Evolutionary conservation across 2,888 invertebrate genomes (phyloP), one percentile per base, ranked within the genome.

Genomic region (Neoascia interrupta): DNA sequence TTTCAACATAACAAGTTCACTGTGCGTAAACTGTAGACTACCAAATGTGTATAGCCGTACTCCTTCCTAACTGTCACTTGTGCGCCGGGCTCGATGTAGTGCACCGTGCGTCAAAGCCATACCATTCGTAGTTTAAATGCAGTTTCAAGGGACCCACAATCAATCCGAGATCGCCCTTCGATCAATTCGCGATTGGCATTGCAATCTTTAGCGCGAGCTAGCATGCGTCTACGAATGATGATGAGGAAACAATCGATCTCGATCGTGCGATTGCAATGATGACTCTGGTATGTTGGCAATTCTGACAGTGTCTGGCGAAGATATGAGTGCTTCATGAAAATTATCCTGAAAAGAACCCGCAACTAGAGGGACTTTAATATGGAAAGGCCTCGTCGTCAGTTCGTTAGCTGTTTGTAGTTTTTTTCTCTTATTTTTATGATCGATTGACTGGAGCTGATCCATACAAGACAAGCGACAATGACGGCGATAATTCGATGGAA

Each of bases 401-500:
- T 47, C 15, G 79, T 79, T 79, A 68, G 37, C 49, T 58, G 72
- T 72, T 76, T 36, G 79, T 60, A 68, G 60, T 68, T 72, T 73
- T 79, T 61, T 45, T 43, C 39, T 15, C 58, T 47, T 31, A 8
- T 19, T 66, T 47, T 61, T 73, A 79, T 79, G 79, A 79, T 73
- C 79, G 66, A 79, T 79, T 79, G 79, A 79, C 79, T 79, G 61
- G 31, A 73, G 73, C 79, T 79, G 79, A 79, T 79, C 79, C 73
- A 79, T 79, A 79, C 79, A 79, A 47, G 79, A 79, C 79, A 79
- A 79, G 73, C 79, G 79, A 79, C 79, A 79, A 79, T 79, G 79
- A 79, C 79, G 79, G 61, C 37, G 79, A 79, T 73, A 79, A 79
- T 79, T 79, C 79, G 73, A 68, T 73, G 76, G 72, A 76, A 76